These are phyloP conservation scores for Bradypodion pumilum DNA, from an alignment of 2,797 vertebrate genomes.

Conservation along the genomic window DNA sequence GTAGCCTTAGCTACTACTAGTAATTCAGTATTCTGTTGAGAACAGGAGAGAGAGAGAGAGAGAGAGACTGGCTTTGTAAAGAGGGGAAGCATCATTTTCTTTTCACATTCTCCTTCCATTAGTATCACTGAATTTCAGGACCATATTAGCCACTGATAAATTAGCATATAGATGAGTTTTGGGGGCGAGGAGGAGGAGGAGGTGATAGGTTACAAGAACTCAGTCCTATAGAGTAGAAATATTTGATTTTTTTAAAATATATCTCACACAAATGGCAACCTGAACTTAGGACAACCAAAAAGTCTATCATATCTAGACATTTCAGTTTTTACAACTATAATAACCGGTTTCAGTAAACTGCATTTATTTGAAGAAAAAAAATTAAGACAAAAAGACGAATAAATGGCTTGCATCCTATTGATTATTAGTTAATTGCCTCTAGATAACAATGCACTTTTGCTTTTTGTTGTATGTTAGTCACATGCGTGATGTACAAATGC, in stretches of 20 bases:
- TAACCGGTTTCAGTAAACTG: conserved; percentile 13
- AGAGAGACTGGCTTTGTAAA: conserved; percentile 8
- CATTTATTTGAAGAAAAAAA: background rate
- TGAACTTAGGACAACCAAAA: conserved; percentile 33
- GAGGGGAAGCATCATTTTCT: conserved; percentile 53
- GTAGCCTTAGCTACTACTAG: background rate
- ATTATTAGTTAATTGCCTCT: no score
- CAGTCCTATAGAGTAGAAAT: conserved; percentile 61
- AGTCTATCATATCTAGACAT: conserved; percentile 45
- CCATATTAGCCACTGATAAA: conserved; percentile 75
- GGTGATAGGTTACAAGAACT: conserved; percentile 73
- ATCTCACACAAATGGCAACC: conserved; percentile 28
- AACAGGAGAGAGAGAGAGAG: background rate
- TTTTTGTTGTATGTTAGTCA: no score
- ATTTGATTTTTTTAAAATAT: conserved; percentile 51
- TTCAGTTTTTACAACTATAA: conserved; percentile 41
- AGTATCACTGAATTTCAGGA: conserved; percentile 77
- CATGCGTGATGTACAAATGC: background rate
- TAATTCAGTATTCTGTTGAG: background rate
- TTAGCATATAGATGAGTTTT: conserved; percentile 86
- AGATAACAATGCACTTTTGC: no score
- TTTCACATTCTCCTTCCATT: conserved; percentile 66
- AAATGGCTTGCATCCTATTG: no score
- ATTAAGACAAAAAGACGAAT: background rate
- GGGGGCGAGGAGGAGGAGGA: conserved; percentile 72